phyloP scores from a whole-genome alignment of 2,888 invertebrate genomes.

The Bugula neritina region DNA sequence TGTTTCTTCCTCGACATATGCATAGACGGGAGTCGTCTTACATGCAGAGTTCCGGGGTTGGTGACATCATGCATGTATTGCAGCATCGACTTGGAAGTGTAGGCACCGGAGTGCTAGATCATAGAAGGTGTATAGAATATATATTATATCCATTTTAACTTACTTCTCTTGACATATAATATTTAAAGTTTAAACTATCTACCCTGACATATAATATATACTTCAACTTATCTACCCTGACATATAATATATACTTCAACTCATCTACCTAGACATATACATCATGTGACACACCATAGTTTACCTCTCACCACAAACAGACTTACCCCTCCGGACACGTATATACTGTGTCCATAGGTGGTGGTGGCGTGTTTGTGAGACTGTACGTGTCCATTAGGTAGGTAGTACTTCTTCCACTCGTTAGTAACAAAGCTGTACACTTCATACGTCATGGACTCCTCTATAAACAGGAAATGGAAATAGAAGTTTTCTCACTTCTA shows the following conservation, averaged over 20 bases:
- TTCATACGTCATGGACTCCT: conserved; percentile 1
- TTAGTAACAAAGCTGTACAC: conserved; percentile 12
- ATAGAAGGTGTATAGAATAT: too few species aligned
- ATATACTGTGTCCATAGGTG: conserved; percentile 11
- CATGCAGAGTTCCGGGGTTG: not conserved
- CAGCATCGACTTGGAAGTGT: conserved; percentile 6
- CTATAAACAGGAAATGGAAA: not conserved
- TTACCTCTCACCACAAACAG: too few species aligned
- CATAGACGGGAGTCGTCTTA: not conserved
- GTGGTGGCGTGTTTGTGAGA: not conserved
- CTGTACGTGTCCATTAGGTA: not conserved
- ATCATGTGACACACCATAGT: too few species aligned
- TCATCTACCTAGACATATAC: too few species aligned
- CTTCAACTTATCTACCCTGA: too few species aligned
- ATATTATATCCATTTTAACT: too few species aligned
- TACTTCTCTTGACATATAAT: too few species aligned
- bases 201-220: too few species aligned
- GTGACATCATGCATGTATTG: not conserved
- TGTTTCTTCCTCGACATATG: not conserved
- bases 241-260: too few species aligned
- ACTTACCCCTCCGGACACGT: conserved; percentile 12
- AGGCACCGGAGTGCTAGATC: not conserved
- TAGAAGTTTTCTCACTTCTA: too few species aligned
- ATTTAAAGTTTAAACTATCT: too few species aligned
- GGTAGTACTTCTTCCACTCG: conserved; percentile 5